Evolutionary conservation across 2,113 vertebrate species (phyloP).

Genomic region (Grantiella picta): DNA sequence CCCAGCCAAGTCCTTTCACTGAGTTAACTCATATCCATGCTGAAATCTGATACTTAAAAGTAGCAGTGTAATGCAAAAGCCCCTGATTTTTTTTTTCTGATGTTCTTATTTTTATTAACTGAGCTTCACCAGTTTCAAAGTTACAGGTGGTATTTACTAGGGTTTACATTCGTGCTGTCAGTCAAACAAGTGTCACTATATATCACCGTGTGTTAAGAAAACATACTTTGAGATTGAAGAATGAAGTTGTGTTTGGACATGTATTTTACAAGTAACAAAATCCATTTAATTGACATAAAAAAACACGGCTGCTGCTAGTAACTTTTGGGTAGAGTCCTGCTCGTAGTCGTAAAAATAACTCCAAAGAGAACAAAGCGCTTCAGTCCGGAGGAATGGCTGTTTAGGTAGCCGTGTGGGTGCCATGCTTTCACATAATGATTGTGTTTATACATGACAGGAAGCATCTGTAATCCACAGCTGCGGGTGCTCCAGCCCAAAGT

Average conservation of each 20-base stretch:
- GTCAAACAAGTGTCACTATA: constrained; percentile 49
- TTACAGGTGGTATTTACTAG: constrained; percentile 46
- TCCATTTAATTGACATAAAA: constrained; percentile 60
- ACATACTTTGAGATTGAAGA: constrained; percentile 52
- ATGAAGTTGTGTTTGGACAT: constrained; percentile 52
- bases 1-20: neutral
- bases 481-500: constrained; percentile 65
- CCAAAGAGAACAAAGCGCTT: constrained; percentile 58
- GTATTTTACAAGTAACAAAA: constrained; percentile 59
- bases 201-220: constrained; percentile 40
- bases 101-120: constrained; percentile 23
- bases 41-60: constrained; percentile 24
- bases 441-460: constrained; percentile 72
- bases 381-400: constrained; percentile 48
- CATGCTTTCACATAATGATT: constrained; percentile 68
- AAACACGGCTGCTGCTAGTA: constrained; percentile 37
- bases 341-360: constrained; percentile 59
- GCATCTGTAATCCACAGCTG: constrained; percentile 71
- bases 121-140: constrained; percentile 13
- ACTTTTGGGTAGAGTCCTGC: constrained; percentile 55
- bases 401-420: constrained; percentile 60
- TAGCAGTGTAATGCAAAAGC: neutral
- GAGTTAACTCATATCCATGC: neutral
- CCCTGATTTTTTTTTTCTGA: neutral
- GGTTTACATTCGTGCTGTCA: constrained; percentile 30